phyloP scores from a whole-genome alignment of 2,113 vertebrate genomes.

The Alligator mississippiensis region DNA sequence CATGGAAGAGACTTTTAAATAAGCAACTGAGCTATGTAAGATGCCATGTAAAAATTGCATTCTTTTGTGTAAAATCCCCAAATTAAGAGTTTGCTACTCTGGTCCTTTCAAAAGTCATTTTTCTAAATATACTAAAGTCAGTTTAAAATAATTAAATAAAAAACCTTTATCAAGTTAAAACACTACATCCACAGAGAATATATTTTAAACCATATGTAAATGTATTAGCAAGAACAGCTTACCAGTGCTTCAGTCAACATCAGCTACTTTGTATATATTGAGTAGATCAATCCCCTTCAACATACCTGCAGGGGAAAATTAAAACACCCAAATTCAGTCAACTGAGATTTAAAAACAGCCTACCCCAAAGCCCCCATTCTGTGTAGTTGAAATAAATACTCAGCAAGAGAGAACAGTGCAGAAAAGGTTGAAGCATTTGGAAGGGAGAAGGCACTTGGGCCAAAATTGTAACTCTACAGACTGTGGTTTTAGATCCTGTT shows the following conservation, averaged over 20 bases:
- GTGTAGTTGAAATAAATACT: accelerated
- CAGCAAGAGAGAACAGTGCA: background rate
- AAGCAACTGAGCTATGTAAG: background rate
- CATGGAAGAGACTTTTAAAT: background rate
- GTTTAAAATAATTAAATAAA: background rate
- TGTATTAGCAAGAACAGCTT: conserved; percentile 71
- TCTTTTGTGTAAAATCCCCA: background rate
- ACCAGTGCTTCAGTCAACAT: conserved; percentile 73
- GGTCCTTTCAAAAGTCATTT: background rate
- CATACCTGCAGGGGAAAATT: conserved; percentile 69
- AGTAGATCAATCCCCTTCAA: conserved; percentile 50
- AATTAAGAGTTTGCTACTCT: background rate
- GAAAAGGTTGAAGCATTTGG: background rate
- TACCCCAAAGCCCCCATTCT: background rate
- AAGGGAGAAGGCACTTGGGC: background rate
- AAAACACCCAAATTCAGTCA: conserved; percentile 7
- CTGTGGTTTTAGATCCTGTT: background rate
- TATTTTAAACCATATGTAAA: conserved; percentile 35
- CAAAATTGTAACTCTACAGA: accelerated
- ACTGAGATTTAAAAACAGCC: background rate
- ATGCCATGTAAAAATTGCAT: no score
- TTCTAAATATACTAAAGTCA: background rate
- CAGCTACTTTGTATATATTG: conserved; percentile 54
- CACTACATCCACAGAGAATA: background rate
- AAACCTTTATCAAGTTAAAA: background rate